phyloP scores from a whole-genome alignment of 1,140 invertebrate genomes.

The Holotrichia oblita region DNA sequence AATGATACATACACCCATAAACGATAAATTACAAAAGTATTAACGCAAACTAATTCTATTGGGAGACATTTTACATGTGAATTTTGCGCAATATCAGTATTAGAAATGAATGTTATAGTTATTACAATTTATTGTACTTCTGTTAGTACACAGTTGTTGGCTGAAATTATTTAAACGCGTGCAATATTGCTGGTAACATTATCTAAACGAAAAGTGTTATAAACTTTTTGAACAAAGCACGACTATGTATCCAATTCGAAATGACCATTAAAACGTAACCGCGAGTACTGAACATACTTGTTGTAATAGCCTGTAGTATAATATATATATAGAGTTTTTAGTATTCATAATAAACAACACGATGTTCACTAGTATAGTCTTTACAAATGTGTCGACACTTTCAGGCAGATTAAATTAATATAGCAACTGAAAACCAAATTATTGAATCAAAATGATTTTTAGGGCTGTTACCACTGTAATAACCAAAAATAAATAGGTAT shows the following conservation, averaged over 20 bases:
- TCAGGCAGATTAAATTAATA: no score
- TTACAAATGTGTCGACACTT: no score
- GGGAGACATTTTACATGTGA: not conserved
- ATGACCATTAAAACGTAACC: not conserved
- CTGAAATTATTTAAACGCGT: slow-evolving; percentile 1
- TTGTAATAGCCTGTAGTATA: not conserved
- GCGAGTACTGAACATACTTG: no score
- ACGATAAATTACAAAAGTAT: slow-evolving; percentile 14
- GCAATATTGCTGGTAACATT: not conserved
- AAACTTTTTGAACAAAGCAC: not conserved
- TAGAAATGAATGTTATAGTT: not conserved
- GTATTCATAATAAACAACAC: not conserved
- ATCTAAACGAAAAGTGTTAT: not conserved
- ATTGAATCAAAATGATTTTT: no score
- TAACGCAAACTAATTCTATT: slow-evolving; percentile 7
- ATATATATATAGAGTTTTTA: not conserved
- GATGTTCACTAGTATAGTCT: no score
- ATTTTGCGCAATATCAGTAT: not conserved
- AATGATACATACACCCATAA: not conserved
- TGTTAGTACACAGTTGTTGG: not conserved
- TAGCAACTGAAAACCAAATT: no score
- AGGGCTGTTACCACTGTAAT: no score
- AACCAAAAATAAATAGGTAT: no score
- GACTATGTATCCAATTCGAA: not conserved
- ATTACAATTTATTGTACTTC: not conserved